Conservation (phyloP, 2,113 vertebrate species). For the Myotis davidii region DNA sequence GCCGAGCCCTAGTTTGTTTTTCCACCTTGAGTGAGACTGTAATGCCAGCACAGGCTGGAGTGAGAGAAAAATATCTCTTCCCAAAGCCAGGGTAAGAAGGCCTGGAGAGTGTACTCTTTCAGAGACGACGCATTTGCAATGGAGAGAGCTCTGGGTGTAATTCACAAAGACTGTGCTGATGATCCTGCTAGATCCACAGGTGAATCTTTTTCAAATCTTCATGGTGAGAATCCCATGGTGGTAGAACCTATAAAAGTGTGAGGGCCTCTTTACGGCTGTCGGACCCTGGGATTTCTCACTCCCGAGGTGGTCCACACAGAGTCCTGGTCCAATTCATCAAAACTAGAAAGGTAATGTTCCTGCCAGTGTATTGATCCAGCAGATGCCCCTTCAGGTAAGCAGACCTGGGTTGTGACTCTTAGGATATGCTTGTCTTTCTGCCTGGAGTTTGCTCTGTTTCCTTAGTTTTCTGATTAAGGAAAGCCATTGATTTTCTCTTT, state of each 20-base stretch:
- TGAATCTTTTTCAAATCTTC: background rate
- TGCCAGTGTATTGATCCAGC: background rate
- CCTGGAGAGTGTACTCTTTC: background rate
- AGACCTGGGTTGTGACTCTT: background rate
- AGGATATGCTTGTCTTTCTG: background rate
- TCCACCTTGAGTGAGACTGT: background rate
- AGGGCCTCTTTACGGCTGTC: background rate
- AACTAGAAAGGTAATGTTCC: background rate
- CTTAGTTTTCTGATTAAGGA: background rate
- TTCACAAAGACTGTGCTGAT: background rate
- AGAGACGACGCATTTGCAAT: background rate
- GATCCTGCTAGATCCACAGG: background rate
- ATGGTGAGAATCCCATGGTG: background rate
- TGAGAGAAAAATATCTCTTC: background rate
- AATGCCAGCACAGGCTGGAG: background rate
- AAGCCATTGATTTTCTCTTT: background rate
- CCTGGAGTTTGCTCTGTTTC: background rate
- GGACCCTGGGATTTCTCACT: background rate
- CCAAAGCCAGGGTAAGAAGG: background rate
- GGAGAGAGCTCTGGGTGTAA: background rate
- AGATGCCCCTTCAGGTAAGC: background rate
- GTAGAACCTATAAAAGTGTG: background rate
- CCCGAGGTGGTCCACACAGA: accelerated
- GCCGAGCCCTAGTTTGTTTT: background rate
- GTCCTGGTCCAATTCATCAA: background rate